phyloP scores from a whole-genome alignment of 2,113 vertebrate genomes.

The Oxyruncus cristatus region DNA sequence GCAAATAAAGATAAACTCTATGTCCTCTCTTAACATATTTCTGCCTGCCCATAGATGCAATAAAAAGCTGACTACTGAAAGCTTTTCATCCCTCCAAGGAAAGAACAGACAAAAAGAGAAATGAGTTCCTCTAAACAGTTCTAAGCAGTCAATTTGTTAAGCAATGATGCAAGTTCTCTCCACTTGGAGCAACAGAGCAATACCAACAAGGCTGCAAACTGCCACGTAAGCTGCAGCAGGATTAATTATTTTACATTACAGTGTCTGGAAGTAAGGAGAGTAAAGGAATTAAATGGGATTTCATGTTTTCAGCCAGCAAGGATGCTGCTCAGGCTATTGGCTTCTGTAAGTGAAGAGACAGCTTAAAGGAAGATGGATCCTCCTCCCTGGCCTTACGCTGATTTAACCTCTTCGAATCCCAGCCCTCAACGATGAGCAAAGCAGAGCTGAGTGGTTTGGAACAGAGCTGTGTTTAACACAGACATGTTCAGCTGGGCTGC shows the following conservation, averaged over 20 bases:
- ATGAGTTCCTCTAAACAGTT: constrained; percentile 28
- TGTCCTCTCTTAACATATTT: background rate
- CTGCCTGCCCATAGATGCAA: background rate
- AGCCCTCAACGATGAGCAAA: background rate
- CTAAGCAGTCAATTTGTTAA: constrained; percentile 55
- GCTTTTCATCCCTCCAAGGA: constrained; percentile 15
- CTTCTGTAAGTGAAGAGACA: background rate
- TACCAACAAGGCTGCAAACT: background rate
- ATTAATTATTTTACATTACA: constrained; percentile 45
- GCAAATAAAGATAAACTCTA: constrained; percentile 56
- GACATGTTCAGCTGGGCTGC: background rate
- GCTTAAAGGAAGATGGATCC: background rate
- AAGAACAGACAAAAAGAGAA: constrained; percentile 37
- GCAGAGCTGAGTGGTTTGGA: background rate
- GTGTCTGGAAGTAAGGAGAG: background rate
- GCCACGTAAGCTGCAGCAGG: background rate
- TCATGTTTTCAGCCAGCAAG: background rate
- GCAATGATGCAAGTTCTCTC: background rate
- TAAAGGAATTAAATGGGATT: constrained; percentile 18
- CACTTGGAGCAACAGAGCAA: background rate
- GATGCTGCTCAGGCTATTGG: background rate
- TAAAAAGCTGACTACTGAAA: constrained; percentile 11
- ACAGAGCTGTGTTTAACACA: background rate
- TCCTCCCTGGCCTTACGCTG: background rate
- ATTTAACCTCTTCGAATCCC: background rate